Base-by-base conservation (phyloP, 2,888 invertebrate genomes). In the Coremacera marginata region DNA sequence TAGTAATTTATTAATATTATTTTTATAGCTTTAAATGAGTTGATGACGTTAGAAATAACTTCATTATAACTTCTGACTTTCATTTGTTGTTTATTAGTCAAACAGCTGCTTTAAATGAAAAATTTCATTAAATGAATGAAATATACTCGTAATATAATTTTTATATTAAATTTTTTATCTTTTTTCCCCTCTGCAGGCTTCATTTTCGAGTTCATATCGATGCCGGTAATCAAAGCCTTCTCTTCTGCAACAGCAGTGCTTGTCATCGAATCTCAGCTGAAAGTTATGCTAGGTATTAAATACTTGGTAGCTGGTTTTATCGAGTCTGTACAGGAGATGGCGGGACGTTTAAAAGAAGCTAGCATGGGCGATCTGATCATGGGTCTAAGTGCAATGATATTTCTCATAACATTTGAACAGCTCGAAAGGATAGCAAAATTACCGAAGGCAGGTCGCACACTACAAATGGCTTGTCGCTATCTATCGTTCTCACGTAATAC, bases 161-260 rank as follows among this genome's bases (percentile, higher is more conserved):
- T n/a, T n/a, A n/a, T n/a, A n/a, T n/a, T n/a, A n/a, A 44, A 25
- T 11, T 0, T 27, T 25, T 27, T 37, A 11, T 16, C 49, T 19
- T 5, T 44, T 67, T 16, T n/a, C 7, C 34, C n/a, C 5, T 16
- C 75, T 79, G 1, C 84, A 96, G 96, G 96, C 75, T 95, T 96
- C 87, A 90, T 96, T 77, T 94, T 96, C 79, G 95, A 96, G 83
- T 94, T 96, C 86, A 96, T 96, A 79, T 96, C 96, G 3, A 92
- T 94, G 80, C 94, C 96, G 2, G 95, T 96, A 72, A 95, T 95
- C 57, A 94, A 94, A 81, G 96, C 95, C n/a, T 96, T 96, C 89
- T 95, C 96, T 67, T 94, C 95, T 11, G 96, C 95, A 9, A 95
- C 95, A 31, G 94, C 96, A 2, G 89, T 96, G 19, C 93, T 95